Evolutionary conservation across 1,140 invertebrate genomes (phyloP), one percentile per base, ranked within the genome.

Genomic region (Ostrea edulis): DNA sequence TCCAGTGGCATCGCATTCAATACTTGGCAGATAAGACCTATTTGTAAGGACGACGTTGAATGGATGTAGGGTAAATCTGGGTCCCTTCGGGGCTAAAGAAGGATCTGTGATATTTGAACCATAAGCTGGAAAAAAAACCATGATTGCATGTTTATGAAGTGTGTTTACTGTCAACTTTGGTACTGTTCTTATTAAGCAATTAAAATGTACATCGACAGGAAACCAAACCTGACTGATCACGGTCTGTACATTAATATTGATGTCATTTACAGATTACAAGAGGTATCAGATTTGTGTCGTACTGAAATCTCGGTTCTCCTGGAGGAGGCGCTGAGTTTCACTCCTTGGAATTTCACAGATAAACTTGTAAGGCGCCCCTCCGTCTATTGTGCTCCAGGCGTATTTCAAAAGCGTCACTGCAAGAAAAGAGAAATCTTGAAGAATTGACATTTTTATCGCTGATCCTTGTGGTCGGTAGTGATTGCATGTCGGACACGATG

Each of bases 1-100:
- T 2, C 98, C 98, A 84, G 96, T 97, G 86, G 98, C 98, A 86
- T 97, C 95, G 95, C 98, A 99, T 91, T 96, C 91, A 20, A 89
- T 22, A 20, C 53, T 85, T 54, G 86, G 68, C 20, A 85, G 25
- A n/a, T 44, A 58, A 14, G 88, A 85, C 20, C 77, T 53, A 20
- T 58, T 51, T 14, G 86, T 87, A 58, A 90, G 20, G 0, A 90
- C 86, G 12, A 83, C 22, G 14, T 90, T 84, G 12, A n/a, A 14
- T 29, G 86, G 86, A n/a, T 88, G 86, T 11, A 86, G 84, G 8
- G 58, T 87, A 25, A 91, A 87, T n/a, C 51, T 11, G 35, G 90
- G 90, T 14, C 92, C 92, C 17, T 82, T 86, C 12, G 82, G 83
- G 17, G 90, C 65, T 3, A 87, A 58, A 71, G 89, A 89, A 8